Evolutionary conservation across 2,113 vertebrate genomes (phyloP), one percentile per base, ranked within the genome.

Genomic region (Sakesphorus luctuosus): DNA sequence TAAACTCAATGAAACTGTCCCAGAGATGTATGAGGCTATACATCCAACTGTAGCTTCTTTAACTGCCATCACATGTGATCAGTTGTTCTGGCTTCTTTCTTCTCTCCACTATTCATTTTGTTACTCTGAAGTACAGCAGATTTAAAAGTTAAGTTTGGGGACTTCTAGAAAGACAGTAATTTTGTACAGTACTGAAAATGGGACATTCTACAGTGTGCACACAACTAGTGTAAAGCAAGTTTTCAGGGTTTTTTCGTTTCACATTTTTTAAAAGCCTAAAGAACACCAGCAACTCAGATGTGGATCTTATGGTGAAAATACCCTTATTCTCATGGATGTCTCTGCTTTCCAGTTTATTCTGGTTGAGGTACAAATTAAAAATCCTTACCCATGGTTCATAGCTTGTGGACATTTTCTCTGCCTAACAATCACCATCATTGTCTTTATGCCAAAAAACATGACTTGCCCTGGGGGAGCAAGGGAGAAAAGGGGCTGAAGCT

Each of bases 281-380:
- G 90, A 92, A 88, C 46, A 79, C 33, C 44, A 87, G 40, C 26
- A 87, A 81, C 67, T 89, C 85, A 85, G 47, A 92, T 38, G 36
- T 79, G 49, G 28, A 89, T 84, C 72, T 91, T 35, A 44, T 11
- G 13, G 23, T 55, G 63, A 87, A 92, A 86, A 88, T 33, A 78
- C 28, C 40, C 69, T 84, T 68, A 58, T 29, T 58, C 49, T 87
- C 72, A 46, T 67, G 68, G 62, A 91, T 84, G 67, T 62, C 77
- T 92, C 43, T 2, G 4, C 84, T 63, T 87, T 95, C 66, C 55
- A 83, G 11, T 87, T 97, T 90, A 72, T 85, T 93, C 92, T 87
- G 55, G 66, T 84, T 96, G 89, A 96, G 75, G 74, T 84, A 91
- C 82, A 97, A 96, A 97, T 97, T 94, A 94, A 93, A 91, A 83